Evolutionary conservation across 1,140 invertebrate species (phyloP).

Genomic region (Psilanteris sp.): DNA sequence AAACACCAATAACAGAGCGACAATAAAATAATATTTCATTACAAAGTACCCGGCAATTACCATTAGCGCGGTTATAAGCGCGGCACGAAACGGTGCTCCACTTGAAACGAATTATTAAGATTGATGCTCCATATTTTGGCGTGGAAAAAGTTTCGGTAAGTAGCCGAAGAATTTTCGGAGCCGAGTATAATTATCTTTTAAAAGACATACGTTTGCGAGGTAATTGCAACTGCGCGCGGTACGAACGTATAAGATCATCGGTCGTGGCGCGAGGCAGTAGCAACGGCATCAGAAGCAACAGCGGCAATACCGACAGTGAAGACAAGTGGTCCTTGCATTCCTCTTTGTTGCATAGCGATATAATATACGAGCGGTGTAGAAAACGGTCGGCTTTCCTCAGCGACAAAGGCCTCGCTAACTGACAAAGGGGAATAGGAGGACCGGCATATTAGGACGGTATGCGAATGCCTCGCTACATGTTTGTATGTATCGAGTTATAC

Average conservation of each 20-base stretch:
- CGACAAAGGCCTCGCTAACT: conserved; percentile 66
- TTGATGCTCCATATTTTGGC: conserved; percentile 11
- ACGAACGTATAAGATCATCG: conserved; percentile 45
- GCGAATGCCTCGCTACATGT: conserved; percentile 48
- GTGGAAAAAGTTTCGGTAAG: background rate
- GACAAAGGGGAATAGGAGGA: conserved; percentile 66
- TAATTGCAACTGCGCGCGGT: conserved; percentile 51
- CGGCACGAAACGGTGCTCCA: too few relatives aligned
- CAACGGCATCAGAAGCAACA: conserved; percentile 51
- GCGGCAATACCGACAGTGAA: conserved; percentile 59
- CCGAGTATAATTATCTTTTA: conserved; percentile 24
- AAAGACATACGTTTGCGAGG: conserved; percentile 7
- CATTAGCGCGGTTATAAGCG: too few relatives aligned
- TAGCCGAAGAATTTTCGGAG: conserved; percentile 7
- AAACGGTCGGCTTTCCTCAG: conserved; percentile 65
- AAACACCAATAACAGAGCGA: too few relatives aligned
- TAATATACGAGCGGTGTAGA: conserved; percentile 67
- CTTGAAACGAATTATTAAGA: too few relatives aligned
- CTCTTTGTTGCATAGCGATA: conserved; percentile 63
- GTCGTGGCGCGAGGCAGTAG: conserved; percentile 38
- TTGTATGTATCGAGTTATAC: conserved; percentile 51
- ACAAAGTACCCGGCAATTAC: too few relatives aligned
- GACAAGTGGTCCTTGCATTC: conserved; percentile 64
- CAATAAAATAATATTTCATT: too few relatives aligned
- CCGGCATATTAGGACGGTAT: conserved; percentile 67